Evolutionary conservation across 2,888 invertebrate species (phyloP), one percentile per base, ranked within the genome.

Genomic region (Heliconius erato): DNA sequence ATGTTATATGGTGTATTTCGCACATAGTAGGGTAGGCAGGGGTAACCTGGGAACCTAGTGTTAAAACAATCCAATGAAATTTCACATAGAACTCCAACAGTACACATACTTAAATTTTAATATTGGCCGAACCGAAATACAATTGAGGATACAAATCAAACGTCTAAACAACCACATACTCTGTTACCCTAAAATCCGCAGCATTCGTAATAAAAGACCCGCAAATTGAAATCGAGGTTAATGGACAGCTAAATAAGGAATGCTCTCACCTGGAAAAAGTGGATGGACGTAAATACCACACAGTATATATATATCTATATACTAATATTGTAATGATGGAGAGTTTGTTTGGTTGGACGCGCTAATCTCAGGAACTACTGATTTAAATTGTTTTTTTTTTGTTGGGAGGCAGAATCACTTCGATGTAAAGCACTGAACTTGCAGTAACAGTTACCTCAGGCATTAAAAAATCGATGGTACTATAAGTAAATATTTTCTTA

Each of bases 91-190:
- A 40, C 40, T 40, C 9, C 49, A 49, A 49, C 6, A 49, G 16
- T 26, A 65, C 3, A 26, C 26, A 12, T 11, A 5, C 14, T 26
- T 26, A 14, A 67, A 26, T 14, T 67, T 12, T 65, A 65, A 14
- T 12, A 28, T 28, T 67, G 28, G 1, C 14, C 28, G 5, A 14
- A 26, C 28, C 6, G 26, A 26, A 71, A 40, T 71, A n/a, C n/a
- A n/a, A n/a, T n/a, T n/a, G n/a, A n/a, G n/a, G n/a, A n/a, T 71
- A n/a, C 71, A 71, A 71, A 40, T 71, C 71, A 71, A 71, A 71
- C 71, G n/a, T 71, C 71, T 6, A 40, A 40, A 71, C 40, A 71
- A n/a, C 4, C 11, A 59, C 9, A n/a, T 14, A n/a, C n/a, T 32
- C n/a, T 69, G 9, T 23, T 28, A 35, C 35, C 9, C 69, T 35